Base-by-base conservation (phyloP, 2,113 vertebrate species). In the Gallinago jamesoni region DNA sequence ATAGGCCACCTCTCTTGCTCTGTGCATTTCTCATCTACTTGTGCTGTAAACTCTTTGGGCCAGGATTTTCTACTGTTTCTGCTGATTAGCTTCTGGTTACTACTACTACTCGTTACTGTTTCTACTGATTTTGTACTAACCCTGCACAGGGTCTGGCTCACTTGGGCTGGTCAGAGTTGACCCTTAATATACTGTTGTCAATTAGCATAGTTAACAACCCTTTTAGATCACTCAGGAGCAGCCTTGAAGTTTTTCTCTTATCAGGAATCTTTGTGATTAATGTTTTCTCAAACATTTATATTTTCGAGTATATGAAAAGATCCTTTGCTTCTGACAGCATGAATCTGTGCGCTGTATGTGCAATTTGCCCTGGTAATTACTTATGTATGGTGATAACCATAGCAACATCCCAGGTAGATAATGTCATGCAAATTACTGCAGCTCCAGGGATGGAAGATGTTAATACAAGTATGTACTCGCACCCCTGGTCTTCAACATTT, bases 341-440 rank as follows among this genome's bases (percentile, higher is more conserved):
- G 90, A 94, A 87, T 97, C 95, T 57, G 39, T 55, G 70, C 9
- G 15, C 93, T 94, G 96, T 94, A 33, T 88, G 90, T 94, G 92
- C 93, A 90, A 94, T 96, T 96, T 98, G 94, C 85, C 96, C 92
- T 89, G 89, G 89, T 97, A 97, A 97, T 97, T 97, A 91, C 91
- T 96, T 88, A 96, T 96, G 91, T 93, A 79, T 96, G 87, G 88
- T 68, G 92, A 97, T 97, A 97, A 97, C 97, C 97, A 97, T 97
- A 96, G 98, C 96, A 98, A 98, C 95, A 90, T 57, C 53, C 89
- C 93, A 93, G 91, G 94, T 96, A 96, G 79, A 91, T 93, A 93
- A 95, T 90, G 84, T 87, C 94, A 92, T 80, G 89, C 87, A 97
- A 96, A 94, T 95, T 48, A 55, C 85, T 66, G 91, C 56, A 39